A percentile compares a stretch with the other conserved stretches of the same genome.
phyloP scores from a whole-genome alignment of 2,888 invertebrate species.

The Acleris emargana region DNA sequence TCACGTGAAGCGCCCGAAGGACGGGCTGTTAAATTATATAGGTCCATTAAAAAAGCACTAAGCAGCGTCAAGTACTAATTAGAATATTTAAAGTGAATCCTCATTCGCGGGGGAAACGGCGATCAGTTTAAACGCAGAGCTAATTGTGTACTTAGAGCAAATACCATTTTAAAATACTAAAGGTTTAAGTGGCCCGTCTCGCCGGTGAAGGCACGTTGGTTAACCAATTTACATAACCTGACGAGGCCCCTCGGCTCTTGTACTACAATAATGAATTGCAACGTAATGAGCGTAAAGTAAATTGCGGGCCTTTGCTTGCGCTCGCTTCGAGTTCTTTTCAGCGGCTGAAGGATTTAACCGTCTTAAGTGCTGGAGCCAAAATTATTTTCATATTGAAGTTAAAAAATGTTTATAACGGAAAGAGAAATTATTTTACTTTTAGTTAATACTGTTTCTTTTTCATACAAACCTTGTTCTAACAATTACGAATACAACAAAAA shows the following conservation, averaged over 20 bases:
- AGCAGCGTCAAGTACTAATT: conserved; percentile 36
- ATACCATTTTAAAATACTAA: conserved; percentile 34
- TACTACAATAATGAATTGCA: conserved; percentile 36
- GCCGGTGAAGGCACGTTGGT: conserved; percentile 32
- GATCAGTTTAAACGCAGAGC: conserved; percentile 37
- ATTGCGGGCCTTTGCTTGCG: conserved; percentile 25
- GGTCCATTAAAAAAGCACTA: conserved; percentile 32
- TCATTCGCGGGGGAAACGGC: conserved; percentile 27
- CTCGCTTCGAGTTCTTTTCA: conserved; percentile 30
- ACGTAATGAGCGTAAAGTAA: conserved; percentile 29
- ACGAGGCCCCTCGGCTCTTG: conserved; percentile 26
- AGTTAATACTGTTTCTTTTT: too few relatives aligned
- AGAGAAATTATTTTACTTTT: too few relatives aligned
- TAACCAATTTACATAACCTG: conserved; percentile 37
- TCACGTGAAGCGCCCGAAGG: conserved; percentile 14
- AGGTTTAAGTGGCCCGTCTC: conserved; percentile 36
- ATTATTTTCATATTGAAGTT: conserved; percentile 2
- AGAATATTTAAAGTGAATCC: conserved; percentile 36
- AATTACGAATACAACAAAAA: neutral
- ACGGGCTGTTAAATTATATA: conserved; percentile 28
- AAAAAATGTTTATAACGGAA: neutral
- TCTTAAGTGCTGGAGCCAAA: neutral
- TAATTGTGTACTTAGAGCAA: conserved; percentile 38
- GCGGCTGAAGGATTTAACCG: conserved; percentile 12
- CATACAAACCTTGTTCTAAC: neutral